A percentile compares a stretch with the other conserved stretches of the same genome.
Evolutionary conservation across 2,797 vertebrate species (phyloP).

Genomic region (Eulemur mongoz): DNA sequence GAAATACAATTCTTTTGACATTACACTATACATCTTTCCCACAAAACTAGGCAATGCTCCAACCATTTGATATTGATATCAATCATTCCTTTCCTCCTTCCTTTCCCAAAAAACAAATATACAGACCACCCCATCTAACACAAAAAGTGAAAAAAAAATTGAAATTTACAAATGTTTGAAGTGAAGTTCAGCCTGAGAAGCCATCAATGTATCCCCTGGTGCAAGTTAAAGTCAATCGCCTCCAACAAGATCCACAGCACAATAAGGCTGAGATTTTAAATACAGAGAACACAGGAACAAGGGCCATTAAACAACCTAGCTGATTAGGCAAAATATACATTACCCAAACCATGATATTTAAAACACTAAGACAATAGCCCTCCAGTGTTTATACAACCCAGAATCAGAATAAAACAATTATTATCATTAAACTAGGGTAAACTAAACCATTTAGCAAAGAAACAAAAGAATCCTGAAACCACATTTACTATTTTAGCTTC

Average conservation of each 20-base stretch:
- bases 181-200: background rate
- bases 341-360: background rate
- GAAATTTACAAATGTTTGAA: slow-evolving; percentile 35
- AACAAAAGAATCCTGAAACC: background rate
- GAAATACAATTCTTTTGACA: background rate
- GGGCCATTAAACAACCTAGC: background rate
- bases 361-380: background rate
- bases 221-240: background rate
- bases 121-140: background rate
- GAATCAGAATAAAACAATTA: background rate
- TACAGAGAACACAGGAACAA: background rate
- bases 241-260: background rate
- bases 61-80: background rate
- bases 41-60: background rate
- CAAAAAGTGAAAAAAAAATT: background rate
- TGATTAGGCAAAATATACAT: background rate
- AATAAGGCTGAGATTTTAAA: background rate
- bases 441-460: background rate
- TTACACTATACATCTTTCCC: background rate
- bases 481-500: background rate
- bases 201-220: background rate
- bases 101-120: background rate
- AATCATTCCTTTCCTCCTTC: background rate
- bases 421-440: background rate
- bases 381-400: background rate